Conservation (phyloP, 2,797 vertebrate genomes). For the Argentina silus region DNA sequence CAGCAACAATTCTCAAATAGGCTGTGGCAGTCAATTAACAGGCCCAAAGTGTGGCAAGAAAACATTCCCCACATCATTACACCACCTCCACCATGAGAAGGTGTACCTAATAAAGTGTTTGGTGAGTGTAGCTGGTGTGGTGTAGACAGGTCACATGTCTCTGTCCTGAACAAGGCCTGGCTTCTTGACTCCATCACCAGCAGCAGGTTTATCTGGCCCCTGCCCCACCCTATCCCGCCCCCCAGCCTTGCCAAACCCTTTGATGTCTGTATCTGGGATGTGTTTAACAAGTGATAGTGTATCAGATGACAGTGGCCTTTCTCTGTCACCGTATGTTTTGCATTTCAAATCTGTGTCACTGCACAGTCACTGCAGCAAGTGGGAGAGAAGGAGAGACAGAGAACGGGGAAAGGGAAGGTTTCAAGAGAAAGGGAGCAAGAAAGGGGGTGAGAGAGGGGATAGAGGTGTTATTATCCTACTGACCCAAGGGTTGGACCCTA, state of each 20-base stretch:
- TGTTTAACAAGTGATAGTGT: slow-evolving; percentile 66
- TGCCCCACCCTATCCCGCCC: slow-evolving; percentile 8
- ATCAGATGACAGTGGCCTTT: slow-evolving; percentile 70
- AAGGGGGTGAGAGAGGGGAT: not conserved
- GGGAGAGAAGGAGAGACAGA: slow-evolving; percentile 5
- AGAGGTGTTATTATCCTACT: not conserved
- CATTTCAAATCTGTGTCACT: slow-evolving; percentile 71
- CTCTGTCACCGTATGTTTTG: slow-evolving; percentile 67
- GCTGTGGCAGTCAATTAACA: too few relatives aligned
- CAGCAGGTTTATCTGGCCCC: slow-evolving; percentile 49
- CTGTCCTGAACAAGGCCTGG: slow-evolving; percentile 3
- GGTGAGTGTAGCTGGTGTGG: slow-evolving; percentile 32
- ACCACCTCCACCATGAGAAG: too few relatives aligned
- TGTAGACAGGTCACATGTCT: not conserved
- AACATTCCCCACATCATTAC: too few relatives aligned
- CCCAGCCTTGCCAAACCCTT: slow-evolving; percentile 46
- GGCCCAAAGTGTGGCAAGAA: too few relatives aligned
- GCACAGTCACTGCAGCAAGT: slow-evolving; percentile 21
- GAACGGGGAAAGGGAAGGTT: not conserved
- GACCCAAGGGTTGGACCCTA: slow-evolving; percentile 3
- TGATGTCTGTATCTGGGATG: slow-evolving; percentile 66
- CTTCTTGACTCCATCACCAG: slow-evolving; percentile 39
- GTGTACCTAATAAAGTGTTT: too few relatives aligned
- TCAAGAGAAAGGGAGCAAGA: slow-evolving; percentile 10
- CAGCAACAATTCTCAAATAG: too few relatives aligned